Conservation (phyloP, 2,113 vertebrate genomes). For the Mus spicilegus region DNA sequence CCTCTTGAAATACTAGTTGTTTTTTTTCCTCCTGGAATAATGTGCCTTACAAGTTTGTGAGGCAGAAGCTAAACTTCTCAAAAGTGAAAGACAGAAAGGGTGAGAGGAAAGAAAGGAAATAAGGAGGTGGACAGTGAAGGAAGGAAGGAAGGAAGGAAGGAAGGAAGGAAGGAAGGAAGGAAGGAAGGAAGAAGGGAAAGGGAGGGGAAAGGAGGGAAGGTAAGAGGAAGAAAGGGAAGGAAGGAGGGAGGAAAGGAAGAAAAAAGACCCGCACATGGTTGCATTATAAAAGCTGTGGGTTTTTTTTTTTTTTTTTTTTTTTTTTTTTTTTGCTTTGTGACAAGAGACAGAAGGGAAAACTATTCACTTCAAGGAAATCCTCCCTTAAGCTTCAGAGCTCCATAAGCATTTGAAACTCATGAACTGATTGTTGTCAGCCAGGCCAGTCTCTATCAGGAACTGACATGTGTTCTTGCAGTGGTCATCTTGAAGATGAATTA, state of each 20-base stretch:
- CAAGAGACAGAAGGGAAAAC: slow-evolving; percentile 84
- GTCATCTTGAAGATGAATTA: slow-evolving; percentile 97
- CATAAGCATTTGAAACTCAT: background rate
- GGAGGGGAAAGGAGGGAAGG: background rate
- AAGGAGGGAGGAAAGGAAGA: background rate
- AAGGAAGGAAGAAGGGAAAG: background rate
- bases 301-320: slow-evolving; percentile 77
- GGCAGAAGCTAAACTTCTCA: background rate
- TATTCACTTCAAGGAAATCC: slow-evolving; percentile 23
- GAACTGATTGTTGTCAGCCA: background rate
- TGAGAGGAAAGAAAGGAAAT: too few species aligned
- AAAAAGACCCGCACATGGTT: slow-evolving; percentile 81
- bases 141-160: background rate
- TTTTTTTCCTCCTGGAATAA: background rate
- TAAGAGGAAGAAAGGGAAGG: background rate
- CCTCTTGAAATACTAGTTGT: background rate
- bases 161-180: background rate
- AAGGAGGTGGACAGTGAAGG: too few species aligned
- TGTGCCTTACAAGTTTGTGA: background rate
- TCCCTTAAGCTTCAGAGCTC: background rate
- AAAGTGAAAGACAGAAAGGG: background rate
- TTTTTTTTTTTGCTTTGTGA: slow-evolving; percentile 85
- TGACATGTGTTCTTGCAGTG: slow-evolving; percentile 97
- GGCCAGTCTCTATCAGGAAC: slow-evolving; percentile 91
- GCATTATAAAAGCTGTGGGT: slow-evolving; percentile 88